Percentiles rank a stretch among this genome's conserved stretches.
Evolutionary conservation across 1,140 invertebrate species (phyloP).

Genomic region (Drosophila murphyi): DNA sequence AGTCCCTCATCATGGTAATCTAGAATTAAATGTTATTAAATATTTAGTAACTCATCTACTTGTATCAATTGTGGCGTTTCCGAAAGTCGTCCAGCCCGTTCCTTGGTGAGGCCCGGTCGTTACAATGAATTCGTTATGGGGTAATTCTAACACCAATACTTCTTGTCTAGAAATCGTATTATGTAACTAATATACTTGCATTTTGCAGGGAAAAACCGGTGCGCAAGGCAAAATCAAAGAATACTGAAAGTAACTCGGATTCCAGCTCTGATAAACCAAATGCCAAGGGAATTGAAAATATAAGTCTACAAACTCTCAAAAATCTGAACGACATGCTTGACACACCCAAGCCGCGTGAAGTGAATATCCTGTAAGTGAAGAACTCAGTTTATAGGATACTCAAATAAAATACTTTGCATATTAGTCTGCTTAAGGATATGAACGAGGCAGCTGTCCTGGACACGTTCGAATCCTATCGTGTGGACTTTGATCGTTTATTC

Average conservation of each 20-base stretch:
- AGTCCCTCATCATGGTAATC: slow-evolving; percentile 17
- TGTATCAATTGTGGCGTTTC: slow-evolving; percentile 7
- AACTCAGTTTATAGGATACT: not conserved
- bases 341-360: slow-evolving; percentile 43
- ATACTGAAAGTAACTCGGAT: not conserved
- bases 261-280: not conserved
- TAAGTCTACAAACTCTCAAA: slow-evolving; percentile 20
- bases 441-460: slow-evolving; percentile 41
- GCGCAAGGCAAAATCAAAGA: slow-evolving; percentile 2
- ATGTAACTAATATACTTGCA: not conserved
- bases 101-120: slow-evolving; percentile 30
- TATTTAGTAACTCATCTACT: not conserved
- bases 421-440: slow-evolving; percentile 62
- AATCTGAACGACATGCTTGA: slow-evolving; percentile 44
- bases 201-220: not conserved
- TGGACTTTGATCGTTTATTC: slow-evolving; percentile 56
- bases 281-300: not conserved
- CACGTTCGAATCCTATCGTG: slow-evolving; percentile 59
- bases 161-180: not conserved
- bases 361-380: slow-evolving; percentile 61
- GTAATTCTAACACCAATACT: slow-evolving; percentile 16
- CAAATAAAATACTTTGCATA: slow-evolving; percentile 12
- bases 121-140: slow-evolving; percentile 46
- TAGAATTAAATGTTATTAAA: not conserved
- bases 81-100: slow-evolving; percentile 47